These are phyloP conservation scores for Steinernema feltiae DNA, from an alignment of 1,140 invertebrate species.

Conservation along the genomic window DNA sequence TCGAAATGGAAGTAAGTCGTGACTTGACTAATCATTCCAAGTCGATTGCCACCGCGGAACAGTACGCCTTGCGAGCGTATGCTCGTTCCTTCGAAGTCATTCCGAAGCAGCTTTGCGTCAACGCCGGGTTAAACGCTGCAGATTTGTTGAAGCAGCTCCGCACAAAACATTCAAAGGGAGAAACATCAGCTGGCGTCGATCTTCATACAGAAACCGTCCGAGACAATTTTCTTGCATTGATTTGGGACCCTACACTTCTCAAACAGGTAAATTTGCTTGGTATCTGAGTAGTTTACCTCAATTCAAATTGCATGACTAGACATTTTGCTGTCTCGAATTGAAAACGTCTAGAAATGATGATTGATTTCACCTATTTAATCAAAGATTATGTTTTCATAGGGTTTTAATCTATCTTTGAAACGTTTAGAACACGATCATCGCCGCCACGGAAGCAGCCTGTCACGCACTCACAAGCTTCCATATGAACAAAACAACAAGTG, in stretches of 20 bases:
- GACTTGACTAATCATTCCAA: slow-evolving; percentile 82
- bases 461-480: slow-evolving; percentile 94
- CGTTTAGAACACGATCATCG: slow-evolving; percentile 81
- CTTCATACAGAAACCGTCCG: slow-evolving; percentile 78
- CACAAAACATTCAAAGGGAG: slow-evolving; percentile 87
- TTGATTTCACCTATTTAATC: no score
- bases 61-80: slow-evolving; percentile 82
- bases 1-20: slow-evolving; percentile 95
- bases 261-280: slow-evolving; percentile 67
- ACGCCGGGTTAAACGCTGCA: slow-evolving; percentile 98
- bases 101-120: slow-evolving; percentile 92
- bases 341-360: no score
- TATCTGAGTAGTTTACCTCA: no score
- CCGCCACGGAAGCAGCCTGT: slow-evolving; percentile 89
- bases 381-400: slow-evolving; percentile 1
- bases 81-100: slow-evolving; percentile 92
- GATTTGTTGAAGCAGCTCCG: slow-evolving; percentile 92
- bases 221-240: slow-evolving; percentile 85
- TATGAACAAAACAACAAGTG: slow-evolving; percentile 68
- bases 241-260: slow-evolving; percentile 94
- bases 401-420: no score
- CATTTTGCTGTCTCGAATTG: no score
- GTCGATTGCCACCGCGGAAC: slow-evolving; percentile 88
- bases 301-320: no score
- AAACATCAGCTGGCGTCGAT: slow-evolving; percentile 90